Percentiles rank a stretch among this genome's conserved stretches.
Evolutionary conservation across 2,888 invertebrate species (phyloP).

Genomic region (Pollenia angustigena): DNA sequence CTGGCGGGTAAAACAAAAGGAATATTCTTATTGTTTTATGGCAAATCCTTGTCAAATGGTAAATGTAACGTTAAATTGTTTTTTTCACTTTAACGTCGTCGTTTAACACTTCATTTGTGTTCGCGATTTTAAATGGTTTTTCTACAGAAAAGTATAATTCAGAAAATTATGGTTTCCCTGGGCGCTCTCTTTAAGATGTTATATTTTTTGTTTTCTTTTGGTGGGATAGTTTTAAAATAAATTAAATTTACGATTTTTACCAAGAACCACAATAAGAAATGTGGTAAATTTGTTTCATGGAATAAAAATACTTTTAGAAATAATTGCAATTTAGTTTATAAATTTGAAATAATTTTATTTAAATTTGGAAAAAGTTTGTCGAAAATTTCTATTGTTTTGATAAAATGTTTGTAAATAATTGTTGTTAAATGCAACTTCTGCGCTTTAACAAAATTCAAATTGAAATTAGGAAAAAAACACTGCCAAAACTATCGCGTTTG

Average conservation of each 20-base stretch:
- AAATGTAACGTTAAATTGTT: conserved; percentile 74
- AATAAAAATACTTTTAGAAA: conserved; percentile 35
- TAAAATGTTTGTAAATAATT: no score
- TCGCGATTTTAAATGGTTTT: conserved; percentile 65
- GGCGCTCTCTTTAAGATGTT: neutral
- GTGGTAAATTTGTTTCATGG: conserved; percentile 5
- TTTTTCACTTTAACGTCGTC: conserved; percentile 62
- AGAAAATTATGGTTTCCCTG: conserved; percentile 47
- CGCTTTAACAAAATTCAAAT: conserved; percentile 8
- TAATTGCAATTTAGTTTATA: conserved; percentile 26
- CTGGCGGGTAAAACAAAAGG: conserved; percentile 52
- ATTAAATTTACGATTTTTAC: conserved; percentile 50
- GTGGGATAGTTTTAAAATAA: conserved; percentile 41
- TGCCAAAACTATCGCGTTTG: conserved; percentile 34
- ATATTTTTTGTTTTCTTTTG: neutral
- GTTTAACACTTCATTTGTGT: conserved; percentile 71
- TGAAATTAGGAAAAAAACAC: conserved; percentile 9
- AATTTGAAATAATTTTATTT: conserved; percentile 3
- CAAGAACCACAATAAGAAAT: conserved; percentile 21
- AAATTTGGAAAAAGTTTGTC: neutral
- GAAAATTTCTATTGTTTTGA: neutral
- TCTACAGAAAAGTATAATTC: conserved; percentile 43
- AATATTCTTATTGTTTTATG: conserved; percentile 70
- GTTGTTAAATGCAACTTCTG: conserved; percentile 13
- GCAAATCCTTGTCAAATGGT: conserved; percentile 67